phyloP scores from a whole-genome alignment of 2,113 vertebrate species.

The Pollimyrus isidori region DNA sequence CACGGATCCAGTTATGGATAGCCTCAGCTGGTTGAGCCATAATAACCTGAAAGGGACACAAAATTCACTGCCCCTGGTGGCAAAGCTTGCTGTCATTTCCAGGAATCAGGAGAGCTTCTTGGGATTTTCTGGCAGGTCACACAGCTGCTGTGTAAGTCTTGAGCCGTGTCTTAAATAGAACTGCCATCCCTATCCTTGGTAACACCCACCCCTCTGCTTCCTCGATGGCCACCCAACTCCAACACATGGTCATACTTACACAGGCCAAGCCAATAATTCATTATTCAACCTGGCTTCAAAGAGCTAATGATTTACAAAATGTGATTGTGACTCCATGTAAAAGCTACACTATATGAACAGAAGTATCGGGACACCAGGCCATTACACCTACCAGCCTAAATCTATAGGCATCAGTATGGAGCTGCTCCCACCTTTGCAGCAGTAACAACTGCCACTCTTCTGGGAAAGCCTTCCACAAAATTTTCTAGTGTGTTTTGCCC shows the following conservation, averaged over 20 bases:
- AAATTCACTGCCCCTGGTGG: not conserved
- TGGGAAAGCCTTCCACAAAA: not conserved
- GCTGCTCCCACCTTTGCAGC: not conserved
- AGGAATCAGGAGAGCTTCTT: conserved; percentile 12
- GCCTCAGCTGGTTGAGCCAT: conserved; percentile 74
- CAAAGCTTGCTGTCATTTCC: conserved; percentile 16
- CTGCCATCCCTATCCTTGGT: not conserved
- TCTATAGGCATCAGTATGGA: not conserved
- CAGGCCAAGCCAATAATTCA: not conserved
- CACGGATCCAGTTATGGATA: conserved; percentile 95
- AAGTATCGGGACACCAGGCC: not conserved
- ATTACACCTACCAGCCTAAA: not conserved
- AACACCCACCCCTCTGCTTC: not conserved
- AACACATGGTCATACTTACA: not conserved
- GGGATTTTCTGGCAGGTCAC: not conserved
- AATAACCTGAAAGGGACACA: conserved; percentile 50
- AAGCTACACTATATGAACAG: not conserved
- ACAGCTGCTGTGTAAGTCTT: not conserved
- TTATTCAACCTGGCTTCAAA: not conserved
- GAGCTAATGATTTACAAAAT: not conserved
- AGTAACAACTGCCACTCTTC: not conserved
- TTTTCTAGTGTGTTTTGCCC: not conserved
- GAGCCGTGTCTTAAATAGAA: conserved; percentile 21
- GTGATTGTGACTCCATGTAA: not conserved
- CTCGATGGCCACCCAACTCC: not conserved